A percentile compares a stretch with the other conserved stretches of the same genome.
Conservation (phyloP, 2,888 invertebrate species). For the Alviniconcha strummeri region DNA sequence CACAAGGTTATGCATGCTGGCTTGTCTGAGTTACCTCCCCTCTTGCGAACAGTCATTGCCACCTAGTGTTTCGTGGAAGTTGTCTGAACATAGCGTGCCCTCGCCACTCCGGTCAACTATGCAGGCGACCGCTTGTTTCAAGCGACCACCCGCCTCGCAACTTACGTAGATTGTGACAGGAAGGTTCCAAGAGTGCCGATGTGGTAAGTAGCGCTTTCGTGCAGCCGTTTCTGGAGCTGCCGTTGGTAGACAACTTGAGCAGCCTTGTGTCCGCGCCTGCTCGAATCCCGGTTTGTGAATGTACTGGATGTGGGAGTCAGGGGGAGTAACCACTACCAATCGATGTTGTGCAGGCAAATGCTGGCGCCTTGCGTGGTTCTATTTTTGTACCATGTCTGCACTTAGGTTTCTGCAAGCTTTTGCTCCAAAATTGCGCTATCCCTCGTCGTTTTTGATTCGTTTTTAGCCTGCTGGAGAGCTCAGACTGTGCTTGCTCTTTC, state of each 20-base stretch:
- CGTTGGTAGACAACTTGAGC: slow-evolving; percentile 13
- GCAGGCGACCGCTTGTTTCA: slow-evolving; percentile 24
- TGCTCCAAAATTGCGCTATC: background rate
- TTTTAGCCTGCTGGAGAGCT: background rate
- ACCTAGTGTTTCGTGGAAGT: slow-evolving; percentile 41
- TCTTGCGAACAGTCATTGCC: slow-evolving; percentile 32
- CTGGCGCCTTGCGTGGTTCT: slow-evolving; percentile 32
- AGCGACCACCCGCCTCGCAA: slow-evolving; percentile 17
- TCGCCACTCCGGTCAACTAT: slow-evolving; percentile 21
- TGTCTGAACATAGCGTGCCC: slow-evolving; percentile 22
- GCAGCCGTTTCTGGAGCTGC: background rate
- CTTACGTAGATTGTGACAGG: slow-evolving; percentile 27
- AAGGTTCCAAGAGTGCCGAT: slow-evolving; percentile 26
- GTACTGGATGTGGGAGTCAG: slow-evolving; percentile 24
- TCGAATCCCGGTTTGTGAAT: slow-evolving; percentile 26
- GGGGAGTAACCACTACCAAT: slow-evolving; percentile 35
- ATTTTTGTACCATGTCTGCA: slow-evolving; percentile 29
- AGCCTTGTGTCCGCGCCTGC: slow-evolving; percentile 19
- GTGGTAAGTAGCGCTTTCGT: slow-evolving; percentile 32
- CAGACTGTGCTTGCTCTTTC: background rate
- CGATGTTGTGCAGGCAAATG: slow-evolving; percentile 22
- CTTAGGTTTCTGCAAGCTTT: background rate
- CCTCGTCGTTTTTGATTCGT: background rate
- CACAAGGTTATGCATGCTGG: slow-evolving; percentile 25
- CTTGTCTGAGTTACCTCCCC: slow-evolving; percentile 36